Percentiles rank a stretch among this genome's conserved stretches.
phyloP scores from a whole-genome alignment of 2,888 invertebrate genomes.

The Sphecodes monilicornis region DNA sequence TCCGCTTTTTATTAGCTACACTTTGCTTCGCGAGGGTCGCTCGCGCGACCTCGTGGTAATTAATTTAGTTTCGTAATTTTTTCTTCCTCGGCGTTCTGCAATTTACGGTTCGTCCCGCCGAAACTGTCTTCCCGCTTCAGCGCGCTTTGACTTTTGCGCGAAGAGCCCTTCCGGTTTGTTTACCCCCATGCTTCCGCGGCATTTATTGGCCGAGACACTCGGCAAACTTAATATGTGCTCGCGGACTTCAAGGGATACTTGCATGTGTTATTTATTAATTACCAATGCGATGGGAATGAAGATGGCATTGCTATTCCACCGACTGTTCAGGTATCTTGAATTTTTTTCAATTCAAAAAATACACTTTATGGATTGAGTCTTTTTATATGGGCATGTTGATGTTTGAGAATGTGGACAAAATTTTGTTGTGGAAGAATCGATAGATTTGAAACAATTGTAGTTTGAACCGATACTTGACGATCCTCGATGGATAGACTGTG shows the following conservation, averaged over 20 bases:
- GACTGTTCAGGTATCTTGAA: background rate
- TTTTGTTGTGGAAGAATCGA: too few relatives aligned
- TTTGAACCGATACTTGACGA: too few relatives aligned
- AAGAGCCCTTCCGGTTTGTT: constrained; percentile 47
- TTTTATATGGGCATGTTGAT: background rate
- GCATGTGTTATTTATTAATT: background rate
- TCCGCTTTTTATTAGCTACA: constrained; percentile 67
- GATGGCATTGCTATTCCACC: background rate
- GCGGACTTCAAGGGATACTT: background rate
- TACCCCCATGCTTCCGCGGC: constrained; percentile 31
- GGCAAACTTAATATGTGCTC: background rate
- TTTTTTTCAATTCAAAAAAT: background rate
- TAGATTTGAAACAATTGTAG: too few relatives aligned
- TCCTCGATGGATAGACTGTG: too few relatives aligned
- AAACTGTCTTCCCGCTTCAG: constrained; percentile 37
- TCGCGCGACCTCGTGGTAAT: constrained; percentile 76
- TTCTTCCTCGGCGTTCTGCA: constrained; percentile 66
- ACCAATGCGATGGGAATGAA: background rate
- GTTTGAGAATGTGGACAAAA: too few relatives aligned
- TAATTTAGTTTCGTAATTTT: constrained; percentile 81
- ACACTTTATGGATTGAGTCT: background rate
- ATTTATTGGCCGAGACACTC: constrained; percentile 33
- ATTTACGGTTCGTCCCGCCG: constrained; percentile 65
- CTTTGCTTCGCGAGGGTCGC: constrained; percentile 61
- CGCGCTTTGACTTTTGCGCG: constrained; percentile 28